Evolutionary conservation across 2,797 vertebrate genomes (phyloP).

Genomic region (Hydrolagus colliei): DNA sequence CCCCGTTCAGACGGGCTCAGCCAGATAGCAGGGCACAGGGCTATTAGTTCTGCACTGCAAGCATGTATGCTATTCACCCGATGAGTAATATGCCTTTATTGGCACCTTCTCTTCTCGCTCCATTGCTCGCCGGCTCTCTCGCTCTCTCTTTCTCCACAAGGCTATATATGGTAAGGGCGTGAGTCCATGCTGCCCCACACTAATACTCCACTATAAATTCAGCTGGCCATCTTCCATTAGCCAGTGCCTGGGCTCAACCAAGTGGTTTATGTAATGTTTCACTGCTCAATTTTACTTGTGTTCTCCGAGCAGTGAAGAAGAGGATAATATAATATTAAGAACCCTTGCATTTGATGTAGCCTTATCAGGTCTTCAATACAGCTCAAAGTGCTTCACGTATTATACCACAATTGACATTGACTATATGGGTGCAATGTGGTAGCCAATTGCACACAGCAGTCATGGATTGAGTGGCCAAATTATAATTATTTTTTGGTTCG

Average conservation of each 20-base stretch:
- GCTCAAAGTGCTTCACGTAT: too few species aligned
- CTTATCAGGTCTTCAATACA: too few species aligned
- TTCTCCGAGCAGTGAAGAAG: neutral
- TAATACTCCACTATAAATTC: neutral
- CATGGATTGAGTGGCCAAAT: too few species aligned
- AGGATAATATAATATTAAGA: neutral
- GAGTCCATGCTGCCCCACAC: neutral
- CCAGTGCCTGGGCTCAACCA: neutral
- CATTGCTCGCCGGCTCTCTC: neutral
- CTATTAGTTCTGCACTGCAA: slow-evolving; percentile 3
- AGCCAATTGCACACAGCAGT: too few species aligned
- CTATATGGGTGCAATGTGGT: too few species aligned
- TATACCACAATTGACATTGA: too few species aligned
- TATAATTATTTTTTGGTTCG: too few species aligned
- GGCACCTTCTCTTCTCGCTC: neutral
- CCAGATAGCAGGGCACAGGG: neutral
- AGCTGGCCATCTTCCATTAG: neutral
- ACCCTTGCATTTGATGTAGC: too few species aligned
- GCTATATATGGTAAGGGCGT: slow-evolving; percentile 11
- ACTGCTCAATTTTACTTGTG: neutral
- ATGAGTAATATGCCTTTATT: slow-evolving; percentile 18
- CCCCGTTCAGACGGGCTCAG: neutral
- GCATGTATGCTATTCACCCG: slow-evolving; percentile 19
- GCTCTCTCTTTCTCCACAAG: too few species aligned
- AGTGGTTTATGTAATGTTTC: neutral